phyloP scores from a whole-genome alignment of 1,140 invertebrate genomes.

The Pygmarrhopalites habei region DNA sequence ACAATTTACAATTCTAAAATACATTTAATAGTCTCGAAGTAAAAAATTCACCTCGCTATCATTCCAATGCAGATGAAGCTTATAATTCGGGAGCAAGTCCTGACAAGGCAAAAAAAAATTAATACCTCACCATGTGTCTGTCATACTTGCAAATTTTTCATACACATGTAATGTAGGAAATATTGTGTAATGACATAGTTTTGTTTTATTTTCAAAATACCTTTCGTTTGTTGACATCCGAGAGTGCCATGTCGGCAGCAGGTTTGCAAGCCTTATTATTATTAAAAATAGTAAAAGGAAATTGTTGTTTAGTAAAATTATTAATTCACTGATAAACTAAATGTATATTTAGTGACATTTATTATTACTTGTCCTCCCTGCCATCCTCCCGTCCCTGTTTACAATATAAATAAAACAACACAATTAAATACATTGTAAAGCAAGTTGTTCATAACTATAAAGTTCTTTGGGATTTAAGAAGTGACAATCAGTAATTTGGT shows the following conservation, averaged over 20 bases:
- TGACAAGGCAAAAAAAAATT: no score
- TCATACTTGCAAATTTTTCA: no score
- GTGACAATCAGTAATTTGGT: no score
- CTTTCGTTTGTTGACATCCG: conserved; percentile 85
- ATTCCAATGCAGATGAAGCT: conserved; percentile 84
- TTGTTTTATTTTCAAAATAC: no score
- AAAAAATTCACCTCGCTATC: conserved; percentile 84
- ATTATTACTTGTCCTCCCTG: conserved; percentile 78
- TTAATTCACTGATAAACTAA: neutral
- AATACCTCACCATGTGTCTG: no score
- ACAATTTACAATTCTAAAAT: neutral
- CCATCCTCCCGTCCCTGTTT: conserved; percentile 92
- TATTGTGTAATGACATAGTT: no score
- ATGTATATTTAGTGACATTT: conserved; percentile 8
- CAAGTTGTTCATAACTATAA: no score
- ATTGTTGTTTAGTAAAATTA: conserved; percentile 11
- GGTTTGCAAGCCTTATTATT: conserved; percentile 73
- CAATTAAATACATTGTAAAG: no score
- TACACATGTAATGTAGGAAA: no score
- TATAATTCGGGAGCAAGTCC: conserved; percentile 88
- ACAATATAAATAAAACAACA: no score
- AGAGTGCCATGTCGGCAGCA: conserved; percentile 86
- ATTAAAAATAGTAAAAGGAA: conserved; percentile 12
- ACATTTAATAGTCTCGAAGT: neutral
- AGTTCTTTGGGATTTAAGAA: no score